Conservation (phyloP, 1,140 invertebrate genomes). For the Ceratoteleas bidentatus region DNA sequence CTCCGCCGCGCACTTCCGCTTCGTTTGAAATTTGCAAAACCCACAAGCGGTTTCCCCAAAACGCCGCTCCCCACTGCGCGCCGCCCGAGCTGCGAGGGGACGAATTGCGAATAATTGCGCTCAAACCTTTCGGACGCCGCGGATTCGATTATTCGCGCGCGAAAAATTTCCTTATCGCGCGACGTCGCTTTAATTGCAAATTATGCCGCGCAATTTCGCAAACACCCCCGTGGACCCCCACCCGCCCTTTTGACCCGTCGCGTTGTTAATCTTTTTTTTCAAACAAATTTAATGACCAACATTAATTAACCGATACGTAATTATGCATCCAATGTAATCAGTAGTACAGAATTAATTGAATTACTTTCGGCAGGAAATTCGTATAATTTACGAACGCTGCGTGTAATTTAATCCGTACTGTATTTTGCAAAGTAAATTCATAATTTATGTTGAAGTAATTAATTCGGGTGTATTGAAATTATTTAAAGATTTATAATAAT, state of each 20-base stretch:
- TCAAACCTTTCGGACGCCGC: constrained; percentile 42
- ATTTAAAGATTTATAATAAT: constrained; percentile 63
- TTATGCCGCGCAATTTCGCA: constrained; percentile 22
- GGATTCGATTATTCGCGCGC: constrained; percentile 44
- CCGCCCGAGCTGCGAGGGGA: constrained; percentile 36
- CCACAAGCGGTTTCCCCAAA: constrained; percentile 66
- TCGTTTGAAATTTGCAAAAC: constrained; percentile 66
- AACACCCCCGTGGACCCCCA: background rate
- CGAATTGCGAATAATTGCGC: constrained; percentile 61
- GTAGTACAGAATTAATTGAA: constrained; percentile 63
- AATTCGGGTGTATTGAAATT: constrained; percentile 49
- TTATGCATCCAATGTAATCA: constrained; percentile 63
- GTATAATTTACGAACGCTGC: constrained; percentile 62
- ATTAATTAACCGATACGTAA: constrained; percentile 64
- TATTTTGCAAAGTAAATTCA: constrained; percentile 65
- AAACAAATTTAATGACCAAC: constrained; percentile 42
- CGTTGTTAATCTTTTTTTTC: background rate
- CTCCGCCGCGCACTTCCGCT: constrained; percentile 66
- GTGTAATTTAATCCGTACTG: constrained; percentile 62
- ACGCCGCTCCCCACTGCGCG: constrained; percentile 38
- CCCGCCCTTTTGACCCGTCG: background rate
- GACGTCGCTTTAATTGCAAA: constrained; percentile 27
- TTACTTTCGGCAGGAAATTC: constrained; percentile 67
- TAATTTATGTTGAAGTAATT: constrained; percentile 60
- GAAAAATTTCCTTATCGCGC: constrained; percentile 47